These are phyloP conservation scores for Hyla sarda DNA, from an alignment of 2,113 vertebrate genomes.

Conservation along the genomic window DNA sequence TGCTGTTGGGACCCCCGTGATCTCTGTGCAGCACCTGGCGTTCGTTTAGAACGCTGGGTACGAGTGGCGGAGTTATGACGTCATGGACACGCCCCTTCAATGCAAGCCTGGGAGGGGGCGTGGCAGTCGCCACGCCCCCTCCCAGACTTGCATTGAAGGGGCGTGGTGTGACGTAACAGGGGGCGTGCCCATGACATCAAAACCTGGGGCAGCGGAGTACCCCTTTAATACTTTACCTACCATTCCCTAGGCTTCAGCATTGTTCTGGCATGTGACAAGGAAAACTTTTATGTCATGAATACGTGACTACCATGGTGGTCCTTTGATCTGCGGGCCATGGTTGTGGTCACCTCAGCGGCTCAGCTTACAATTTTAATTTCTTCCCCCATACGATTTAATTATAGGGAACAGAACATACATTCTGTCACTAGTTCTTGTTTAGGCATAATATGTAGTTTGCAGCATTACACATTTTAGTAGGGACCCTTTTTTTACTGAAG, in stretches of 20 bases:
- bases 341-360: neutral
- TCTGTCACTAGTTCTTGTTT: neutral
- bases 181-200: too few relatives aligned
- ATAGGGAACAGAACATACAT: neutral
- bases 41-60: too few relatives aligned
- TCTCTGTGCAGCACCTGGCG: too few relatives aligned
- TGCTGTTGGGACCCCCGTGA: too few relatives aligned
- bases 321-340: neutral
- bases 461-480: neutral
- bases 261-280: neutral
- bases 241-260: neutral
- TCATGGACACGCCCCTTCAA: too few relatives aligned
- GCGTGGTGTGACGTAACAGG: too few relatives aligned
- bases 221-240: too few relatives aligned
- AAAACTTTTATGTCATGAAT: neutral
- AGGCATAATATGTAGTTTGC: neutral
- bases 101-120: too few relatives aligned
- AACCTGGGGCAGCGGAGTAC: too few relatives aligned
- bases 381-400: neutral
- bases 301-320: neutral
- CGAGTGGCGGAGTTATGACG: too few relatives aligned
- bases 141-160: too few relatives aligned
- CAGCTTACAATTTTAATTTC: neutral
- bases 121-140: too few relatives aligned
- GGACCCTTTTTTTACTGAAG: neutral